phyloP scores from a whole-genome alignment of 2,888 invertebrate species.

The Agrotis exclamationis region DNA sequence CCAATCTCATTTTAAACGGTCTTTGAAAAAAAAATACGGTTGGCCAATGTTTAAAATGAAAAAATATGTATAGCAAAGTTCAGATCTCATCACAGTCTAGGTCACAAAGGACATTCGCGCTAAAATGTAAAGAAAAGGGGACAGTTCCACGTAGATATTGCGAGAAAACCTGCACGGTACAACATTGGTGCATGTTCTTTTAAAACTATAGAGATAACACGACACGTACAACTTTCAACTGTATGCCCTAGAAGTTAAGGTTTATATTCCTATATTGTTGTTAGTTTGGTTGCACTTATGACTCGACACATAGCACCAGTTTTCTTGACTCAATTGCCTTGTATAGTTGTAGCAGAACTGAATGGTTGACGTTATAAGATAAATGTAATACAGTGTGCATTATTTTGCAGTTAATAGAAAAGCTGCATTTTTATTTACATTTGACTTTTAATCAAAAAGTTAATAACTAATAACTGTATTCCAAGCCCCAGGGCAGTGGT shows the following conservation, averaged over 20 bases:
- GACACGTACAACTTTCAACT: conserved; percentile 5
- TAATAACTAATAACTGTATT: not conserved
- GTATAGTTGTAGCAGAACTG: conserved; percentile 29
- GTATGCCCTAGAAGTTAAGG: not conserved
- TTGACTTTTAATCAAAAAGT: not conserved
- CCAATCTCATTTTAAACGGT: too few relatives aligned
- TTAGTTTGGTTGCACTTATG: conserved; percentile 37
- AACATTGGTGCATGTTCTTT: conserved; percentile 33
- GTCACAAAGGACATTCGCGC: conserved; percentile 13
- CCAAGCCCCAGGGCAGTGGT: not conserved
- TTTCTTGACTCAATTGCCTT: conserved; percentile 34
- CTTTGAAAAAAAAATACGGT: too few relatives aligned
- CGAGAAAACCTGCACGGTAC: conserved; percentile 31
- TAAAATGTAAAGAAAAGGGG: conserved; percentile 27
- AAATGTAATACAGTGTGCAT: not conserved
- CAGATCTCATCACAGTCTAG: conserved; percentile 6
- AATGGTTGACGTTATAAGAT: not conserved
- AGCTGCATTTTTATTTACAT: not conserved
- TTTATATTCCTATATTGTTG: not conserved
- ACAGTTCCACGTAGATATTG: conserved; percentile 29
- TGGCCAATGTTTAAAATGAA: not conserved
- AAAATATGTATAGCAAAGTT: not conserved
- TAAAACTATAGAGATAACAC: conserved; percentile 25
- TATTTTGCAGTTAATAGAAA: not conserved
- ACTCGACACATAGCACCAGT: conserved; percentile 34